A percentile compares a stretch with the other conserved stretches of the same genome.
Conservation (phyloP, 1,140 invertebrate species). For the Liolophura sinensis region DNA sequence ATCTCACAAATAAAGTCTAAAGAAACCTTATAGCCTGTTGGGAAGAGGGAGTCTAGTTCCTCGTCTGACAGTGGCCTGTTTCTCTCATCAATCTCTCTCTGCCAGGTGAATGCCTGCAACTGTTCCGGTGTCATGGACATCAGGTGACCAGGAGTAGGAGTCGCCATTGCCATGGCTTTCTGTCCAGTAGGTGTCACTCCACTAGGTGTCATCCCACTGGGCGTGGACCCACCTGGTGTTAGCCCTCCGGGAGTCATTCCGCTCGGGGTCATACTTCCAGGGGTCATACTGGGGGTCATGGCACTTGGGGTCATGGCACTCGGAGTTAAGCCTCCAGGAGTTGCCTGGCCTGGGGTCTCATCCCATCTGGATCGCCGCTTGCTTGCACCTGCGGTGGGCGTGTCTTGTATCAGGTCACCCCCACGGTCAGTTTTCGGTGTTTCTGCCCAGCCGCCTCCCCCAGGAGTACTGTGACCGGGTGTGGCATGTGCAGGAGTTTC, state of each 20-base stretch:
- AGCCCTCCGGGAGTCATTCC: slow-evolving; percentile 52
- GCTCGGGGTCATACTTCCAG: slow-evolving; percentile 68
- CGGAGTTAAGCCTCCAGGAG: slow-evolving; percentile 42
- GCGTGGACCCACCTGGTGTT: slow-evolving; percentile 34
- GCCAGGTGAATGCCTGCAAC: slow-evolving; percentile 97
- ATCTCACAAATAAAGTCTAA: background rate
- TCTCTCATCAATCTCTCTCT: slow-evolving; percentile 97
- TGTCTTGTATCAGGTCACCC: slow-evolving; percentile 55
- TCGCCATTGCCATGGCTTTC: slow-evolving; percentile 97
- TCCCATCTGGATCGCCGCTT: slow-evolving; percentile 96
- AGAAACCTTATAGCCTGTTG: slow-evolving; percentile 94
- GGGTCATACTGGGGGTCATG: slow-evolving; percentile 42
- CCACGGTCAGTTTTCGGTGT: slow-evolving; percentile 92
- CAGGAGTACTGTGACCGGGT: too few species aligned
- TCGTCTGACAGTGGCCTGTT: slow-evolving; percentile 96
- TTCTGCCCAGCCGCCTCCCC: too few species aligned
- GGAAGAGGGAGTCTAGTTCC: slow-evolving; percentile 96
- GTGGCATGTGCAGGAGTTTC: slow-evolving; percentile 93
- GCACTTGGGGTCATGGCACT: slow-evolving; percentile 41
- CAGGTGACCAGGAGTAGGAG: slow-evolving; percentile 90
- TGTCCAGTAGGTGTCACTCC: slow-evolving; percentile 87
- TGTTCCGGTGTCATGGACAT: slow-evolving; percentile 99
- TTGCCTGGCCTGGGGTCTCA: slow-evolving; percentile 74
- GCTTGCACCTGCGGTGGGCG: slow-evolving; percentile 81
- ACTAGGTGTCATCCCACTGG: slow-evolving; percentile 60